Conservation (phyloP, 2,113 vertebrate genomes). For the Myrmecobius fasciatus region DNA sequence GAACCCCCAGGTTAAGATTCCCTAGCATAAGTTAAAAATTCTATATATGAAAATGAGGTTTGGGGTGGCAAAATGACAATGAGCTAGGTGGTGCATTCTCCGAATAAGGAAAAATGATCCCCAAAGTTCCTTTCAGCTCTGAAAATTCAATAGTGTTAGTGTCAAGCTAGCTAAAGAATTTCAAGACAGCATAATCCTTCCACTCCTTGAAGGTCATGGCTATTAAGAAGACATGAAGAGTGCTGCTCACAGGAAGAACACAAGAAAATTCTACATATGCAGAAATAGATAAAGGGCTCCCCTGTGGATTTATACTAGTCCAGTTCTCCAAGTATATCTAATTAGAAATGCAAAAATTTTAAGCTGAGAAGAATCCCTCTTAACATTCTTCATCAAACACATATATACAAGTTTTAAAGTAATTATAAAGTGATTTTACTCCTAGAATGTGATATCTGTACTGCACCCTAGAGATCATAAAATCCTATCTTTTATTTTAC, state of each 20-base stretch:
- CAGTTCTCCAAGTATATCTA: neutral
- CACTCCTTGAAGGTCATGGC: neutral
- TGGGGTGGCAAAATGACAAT: neutral
- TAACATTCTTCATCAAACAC: neutral
- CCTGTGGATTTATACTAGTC: neutral
- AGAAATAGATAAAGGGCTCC: conserved; percentile 5
- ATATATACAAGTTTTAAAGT: neutral
- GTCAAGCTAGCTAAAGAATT: neutral
- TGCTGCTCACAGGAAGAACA: neutral
- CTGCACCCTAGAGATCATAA: neutral
- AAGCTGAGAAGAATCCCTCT: neutral
- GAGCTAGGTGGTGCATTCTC: neutral
- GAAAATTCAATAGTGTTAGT: neutral
- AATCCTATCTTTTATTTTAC: neutral
- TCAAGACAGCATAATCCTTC: neutral
- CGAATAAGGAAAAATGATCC: neutral
- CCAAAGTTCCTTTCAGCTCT: neutral
- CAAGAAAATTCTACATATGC: neutral
- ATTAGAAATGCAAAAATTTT: neutral
- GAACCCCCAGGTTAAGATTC: neutral
- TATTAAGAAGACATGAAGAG: conserved; percentile 1
- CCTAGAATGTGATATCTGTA: neutral
- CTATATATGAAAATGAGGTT: neutral
- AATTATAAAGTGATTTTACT: neutral
- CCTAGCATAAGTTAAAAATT: neutral